Evolutionary conservation across 2,797 vertebrate genomes (phyloP), one percentile per base, ranked within the genome.

Genomic region (Bradypodion ventrale): DNA sequence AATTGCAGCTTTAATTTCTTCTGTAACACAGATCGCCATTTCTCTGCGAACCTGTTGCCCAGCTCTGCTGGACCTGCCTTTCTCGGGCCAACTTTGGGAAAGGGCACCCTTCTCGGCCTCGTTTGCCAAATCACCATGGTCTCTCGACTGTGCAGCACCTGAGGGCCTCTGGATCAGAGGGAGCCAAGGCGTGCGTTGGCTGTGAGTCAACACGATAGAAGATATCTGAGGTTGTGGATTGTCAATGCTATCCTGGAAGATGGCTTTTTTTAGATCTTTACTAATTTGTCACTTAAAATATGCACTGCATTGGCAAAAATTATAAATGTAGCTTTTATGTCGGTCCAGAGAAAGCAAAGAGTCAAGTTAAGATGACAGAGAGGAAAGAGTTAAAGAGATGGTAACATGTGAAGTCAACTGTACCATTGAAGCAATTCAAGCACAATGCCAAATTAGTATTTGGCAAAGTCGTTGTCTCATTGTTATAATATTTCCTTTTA

Each of bases 401-500:
- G 88, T 86, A 70, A 89, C 93, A 89, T 85, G 87, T 90, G 93
- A 95, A 96, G 93, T 95, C 94, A 96, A 94, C 79, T 56, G 74
- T 87, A 87, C 82, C 46, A 60, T 85, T 93, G 93, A 93, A 94
- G 92, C 90, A 85, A 92, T 94, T 94, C 90, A 93, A 94, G 94
- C 94, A 94, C 94, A 95, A 94, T 94, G 92, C 94, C 89, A 95
- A 93, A 95, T 95, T 91, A 95, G 93, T 89, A 83, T 91, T 95
- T 96, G 94, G 95, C 93, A 80, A 93, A 94, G 94, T 70, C 89
- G 91, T 92, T 94, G 86, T 93, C 94, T 96, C 95, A 96, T 96
- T 96, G 96, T 96, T 94, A 92, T 94, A 94, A 94, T 94, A 96
- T 95, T 96, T 96, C 96, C 96, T 96, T 94, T 91, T 52, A 94